A percentile compares a stretch with the other conserved stretches of the same genome.
Conservation (phyloP, 2,888 invertebrate genomes). For the Copidosoma aretas region DNA sequence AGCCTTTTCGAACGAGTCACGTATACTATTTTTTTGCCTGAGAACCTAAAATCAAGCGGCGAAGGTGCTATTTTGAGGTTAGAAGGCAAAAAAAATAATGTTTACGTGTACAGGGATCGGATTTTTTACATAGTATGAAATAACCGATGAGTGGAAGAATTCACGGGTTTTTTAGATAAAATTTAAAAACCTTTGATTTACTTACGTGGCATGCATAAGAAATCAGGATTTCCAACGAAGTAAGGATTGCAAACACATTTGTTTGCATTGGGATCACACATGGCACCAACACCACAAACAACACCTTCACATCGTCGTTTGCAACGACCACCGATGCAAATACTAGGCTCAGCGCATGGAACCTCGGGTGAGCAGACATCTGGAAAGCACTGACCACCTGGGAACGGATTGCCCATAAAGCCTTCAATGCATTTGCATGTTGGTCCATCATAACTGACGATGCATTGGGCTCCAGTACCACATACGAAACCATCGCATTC, state of each 20-base stretch:
- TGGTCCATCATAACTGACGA: slow-evolving; percentile 82
- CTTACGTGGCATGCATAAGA: slow-evolving; percentile 91
- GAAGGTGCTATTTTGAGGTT: too few relatives aligned
- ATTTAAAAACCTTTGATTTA: slow-evolving; percentile 48
- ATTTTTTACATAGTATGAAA: too few relatives aligned
- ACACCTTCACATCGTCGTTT: slow-evolving; percentile 87
- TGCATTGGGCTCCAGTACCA: slow-evolving; percentile 83
- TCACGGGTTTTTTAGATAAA: background rate
- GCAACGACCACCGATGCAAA: slow-evolving; percentile 87
- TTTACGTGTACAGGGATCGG: background rate
- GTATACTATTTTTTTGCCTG: too few relatives aligned
- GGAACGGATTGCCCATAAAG: slow-evolving; percentile 88
- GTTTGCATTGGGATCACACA: slow-evolving; percentile 80
- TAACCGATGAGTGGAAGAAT: too few relatives aligned
- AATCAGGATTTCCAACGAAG: slow-evolving; percentile 87
- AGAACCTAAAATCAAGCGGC: too few relatives aligned
- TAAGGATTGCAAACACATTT: slow-evolving; percentile 87
- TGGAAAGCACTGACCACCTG: slow-evolving; percentile 83
- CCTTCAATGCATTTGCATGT: slow-evolving; percentile 89
- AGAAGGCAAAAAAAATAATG: too few relatives aligned
- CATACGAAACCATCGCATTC: slow-evolving; percentile 81
- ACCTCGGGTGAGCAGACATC: slow-evolving; percentile 81
- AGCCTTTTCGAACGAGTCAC: too few relatives aligned
- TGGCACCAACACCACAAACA: slow-evolving; percentile 87
- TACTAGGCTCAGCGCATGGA: slow-evolving; percentile 79